Evolutionary conservation across 2,888 invertebrate species (phyloP).

Genomic region (Tanypteryx hageni): DNA sequence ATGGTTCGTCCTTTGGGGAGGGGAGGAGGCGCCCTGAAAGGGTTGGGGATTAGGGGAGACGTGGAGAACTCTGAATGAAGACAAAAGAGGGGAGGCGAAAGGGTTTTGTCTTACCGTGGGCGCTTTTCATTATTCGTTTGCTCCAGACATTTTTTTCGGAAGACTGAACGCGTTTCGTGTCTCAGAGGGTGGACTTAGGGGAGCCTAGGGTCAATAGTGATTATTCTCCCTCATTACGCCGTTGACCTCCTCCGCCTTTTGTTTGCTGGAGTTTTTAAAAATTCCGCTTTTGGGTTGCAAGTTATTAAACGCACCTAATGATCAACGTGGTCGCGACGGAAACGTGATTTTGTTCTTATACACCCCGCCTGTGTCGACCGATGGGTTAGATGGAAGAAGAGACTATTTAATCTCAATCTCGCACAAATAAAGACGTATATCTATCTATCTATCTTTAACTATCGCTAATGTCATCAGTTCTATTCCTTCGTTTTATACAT

Average conservation of each 20-base stretch:
- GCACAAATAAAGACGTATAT: no score
- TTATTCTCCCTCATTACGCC: not conserved
- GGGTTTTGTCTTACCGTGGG: conserved; percentile 9
- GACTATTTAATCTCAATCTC: no score
- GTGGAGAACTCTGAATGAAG: not conserved
- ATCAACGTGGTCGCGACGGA: not conserved
- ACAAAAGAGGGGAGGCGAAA: conserved; percentile 5
- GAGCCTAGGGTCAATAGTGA: conserved; percentile 13
- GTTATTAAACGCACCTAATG: conserved; percentile 1
- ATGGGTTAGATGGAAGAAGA: no score
- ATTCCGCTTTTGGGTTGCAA: not conserved
- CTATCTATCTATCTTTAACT: no score
- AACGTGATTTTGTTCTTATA: not conserved
- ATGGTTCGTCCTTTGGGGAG: not conserved
- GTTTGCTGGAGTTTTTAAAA: not conserved
- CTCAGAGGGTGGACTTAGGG: not conserved
- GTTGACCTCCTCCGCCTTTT: conserved; percentile 24
- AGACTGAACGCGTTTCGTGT: not conserved
- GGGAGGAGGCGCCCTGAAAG: not conserved
- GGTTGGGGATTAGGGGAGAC: not conserved
- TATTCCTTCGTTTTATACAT: no score
- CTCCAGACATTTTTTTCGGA: not conserved
- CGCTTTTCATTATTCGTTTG: conserved; percentile 21
- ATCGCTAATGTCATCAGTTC: no score
- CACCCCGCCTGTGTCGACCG: not conserved